Conservation (phyloP, 2,797 vertebrate species). For the Eidolon dupreanum region DNA sequence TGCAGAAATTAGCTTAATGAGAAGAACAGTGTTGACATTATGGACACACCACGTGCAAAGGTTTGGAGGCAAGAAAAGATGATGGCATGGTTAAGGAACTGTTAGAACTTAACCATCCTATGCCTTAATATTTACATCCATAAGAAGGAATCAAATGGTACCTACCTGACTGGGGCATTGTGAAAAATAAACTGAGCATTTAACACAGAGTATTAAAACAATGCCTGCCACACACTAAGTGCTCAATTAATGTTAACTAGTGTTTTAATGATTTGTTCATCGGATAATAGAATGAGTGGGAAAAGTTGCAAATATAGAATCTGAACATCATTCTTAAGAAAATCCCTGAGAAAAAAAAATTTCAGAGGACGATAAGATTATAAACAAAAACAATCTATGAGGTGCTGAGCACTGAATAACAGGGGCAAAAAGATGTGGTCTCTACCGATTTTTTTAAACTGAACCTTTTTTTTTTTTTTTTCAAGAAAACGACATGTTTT, state of each 20-base stretch:
- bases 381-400: background rate
- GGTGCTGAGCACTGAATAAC: background rate
- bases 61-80: background rate
- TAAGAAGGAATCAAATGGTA: background rate
- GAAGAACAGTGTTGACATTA: background rate
- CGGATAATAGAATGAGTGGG: background rate
- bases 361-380: background rate
- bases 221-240: background rate
- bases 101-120: background rate
- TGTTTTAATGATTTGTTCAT: no score
- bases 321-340: background rate
- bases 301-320: background rate
- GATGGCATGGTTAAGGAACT: background rate
- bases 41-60: rapidly evolving
- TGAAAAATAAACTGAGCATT: background rate
- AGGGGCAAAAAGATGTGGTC: background rate
- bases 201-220: background rate
- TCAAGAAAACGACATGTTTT: background rate
- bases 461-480: background rate
- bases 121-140: background rate
- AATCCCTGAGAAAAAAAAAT: background rate
- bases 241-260: rapidly evolving
- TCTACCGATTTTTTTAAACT: background rate
- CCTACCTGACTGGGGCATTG: background rate
- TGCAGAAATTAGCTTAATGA: background rate